Conservation (phyloP, 2,888 invertebrate genomes). For the Sphaeridia pumilis region DNA sequence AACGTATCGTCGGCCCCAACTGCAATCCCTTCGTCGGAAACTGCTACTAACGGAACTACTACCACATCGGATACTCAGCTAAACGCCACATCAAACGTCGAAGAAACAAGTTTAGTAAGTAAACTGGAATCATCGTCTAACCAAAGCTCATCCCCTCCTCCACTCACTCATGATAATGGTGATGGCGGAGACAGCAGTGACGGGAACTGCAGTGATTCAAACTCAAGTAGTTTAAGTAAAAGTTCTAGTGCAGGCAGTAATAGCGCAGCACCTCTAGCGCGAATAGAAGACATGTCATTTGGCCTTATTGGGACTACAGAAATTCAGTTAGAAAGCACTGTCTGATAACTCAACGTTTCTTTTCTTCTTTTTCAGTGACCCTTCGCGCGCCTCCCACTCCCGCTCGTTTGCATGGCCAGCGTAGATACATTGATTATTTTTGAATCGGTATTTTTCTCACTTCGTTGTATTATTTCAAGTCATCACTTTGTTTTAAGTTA, state of each 20-base stretch:
- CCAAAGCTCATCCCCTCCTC: not conserved
- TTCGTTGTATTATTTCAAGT: no score
- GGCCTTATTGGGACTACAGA: constrained; percentile 27
- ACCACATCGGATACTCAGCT: not conserved
- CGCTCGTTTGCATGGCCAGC: no score
- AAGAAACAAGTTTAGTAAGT: not conserved
- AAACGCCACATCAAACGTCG: not conserved
- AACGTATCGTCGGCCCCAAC: no score
- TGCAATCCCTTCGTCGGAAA: constrained; percentile 7
- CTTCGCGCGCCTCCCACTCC: no score
- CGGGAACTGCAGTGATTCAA: constrained; percentile 1
- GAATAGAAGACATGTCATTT: constrained; percentile 32
- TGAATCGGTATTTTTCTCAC: no score
- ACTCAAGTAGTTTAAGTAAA: constrained; percentile 4
- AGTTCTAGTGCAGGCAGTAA: constrained; percentile 8
- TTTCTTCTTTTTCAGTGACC: not conserved
- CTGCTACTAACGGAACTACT: not conserved
- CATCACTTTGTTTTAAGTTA: no score
- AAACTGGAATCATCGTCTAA: not conserved
- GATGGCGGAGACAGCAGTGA: not conserved
- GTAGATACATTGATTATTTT: no score
- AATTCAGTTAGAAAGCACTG: constrained; percentile 35
- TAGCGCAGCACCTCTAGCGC: constrained; percentile 21
- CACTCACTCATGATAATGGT: constrained; percentile 3
- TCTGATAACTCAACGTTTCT: no score